These are phyloP conservation scores for Caprella mutica DNA, from an alignment of 2,888 invertebrate species.

Conservation along the genomic window DNA sequence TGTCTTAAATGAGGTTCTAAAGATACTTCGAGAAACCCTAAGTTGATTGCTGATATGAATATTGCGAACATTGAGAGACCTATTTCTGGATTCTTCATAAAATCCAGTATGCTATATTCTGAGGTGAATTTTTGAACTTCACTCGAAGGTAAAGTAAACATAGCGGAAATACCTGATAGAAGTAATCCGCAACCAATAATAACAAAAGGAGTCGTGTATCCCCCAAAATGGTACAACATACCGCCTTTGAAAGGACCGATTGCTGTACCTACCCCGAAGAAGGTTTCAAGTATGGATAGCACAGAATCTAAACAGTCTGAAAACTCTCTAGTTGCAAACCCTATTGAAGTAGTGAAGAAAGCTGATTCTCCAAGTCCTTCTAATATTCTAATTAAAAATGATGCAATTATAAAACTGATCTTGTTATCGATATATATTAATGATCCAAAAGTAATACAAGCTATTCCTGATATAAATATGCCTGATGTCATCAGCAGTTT, in stretches of 20 bases:
- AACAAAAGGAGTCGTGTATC: slow-evolving; percentile 67
- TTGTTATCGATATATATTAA: slow-evolving; percentile 37
- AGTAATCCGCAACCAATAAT: slow-evolving; percentile 64
- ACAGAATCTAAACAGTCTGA: slow-evolving; percentile 72
- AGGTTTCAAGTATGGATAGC: slow-evolving; percentile 73
- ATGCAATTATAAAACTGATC: slow-evolving; percentile 41
- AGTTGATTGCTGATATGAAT: slow-evolving; percentile 64
- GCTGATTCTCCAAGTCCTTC: slow-evolving; percentile 44
- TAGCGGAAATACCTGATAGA: slow-evolving; percentile 61
- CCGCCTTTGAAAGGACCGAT: slow-evolving; percentile 85
- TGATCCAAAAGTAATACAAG: slow-evolving; percentile 45
- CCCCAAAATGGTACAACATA: slow-evolving; percentile 63
- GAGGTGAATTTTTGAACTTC: slow-evolving; percentile 10
- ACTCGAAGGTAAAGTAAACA: slow-evolving; percentile 55
- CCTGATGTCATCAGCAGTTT: slow-evolving; percentile 44
- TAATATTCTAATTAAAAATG: slow-evolving; percentile 43
- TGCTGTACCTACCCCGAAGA: slow-evolving; percentile 74
- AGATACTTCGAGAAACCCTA: slow-evolving; percentile 78
- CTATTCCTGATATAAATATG: slow-evolving; percentile 43
- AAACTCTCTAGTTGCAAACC: slow-evolving; percentile 42
- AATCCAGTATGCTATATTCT: slow-evolving; percentile 45
- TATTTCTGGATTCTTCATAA: slow-evolving; percentile 60
- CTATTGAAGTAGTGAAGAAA: slow-evolving; percentile 42
- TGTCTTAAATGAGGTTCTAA: slow-evolving; percentile 69
- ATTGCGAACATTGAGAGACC: slow-evolving; percentile 58